Evolutionary conservation across 2,797 vertebrate species (phyloP).

Genomic region (Phoxinus dragarum): DNA sequence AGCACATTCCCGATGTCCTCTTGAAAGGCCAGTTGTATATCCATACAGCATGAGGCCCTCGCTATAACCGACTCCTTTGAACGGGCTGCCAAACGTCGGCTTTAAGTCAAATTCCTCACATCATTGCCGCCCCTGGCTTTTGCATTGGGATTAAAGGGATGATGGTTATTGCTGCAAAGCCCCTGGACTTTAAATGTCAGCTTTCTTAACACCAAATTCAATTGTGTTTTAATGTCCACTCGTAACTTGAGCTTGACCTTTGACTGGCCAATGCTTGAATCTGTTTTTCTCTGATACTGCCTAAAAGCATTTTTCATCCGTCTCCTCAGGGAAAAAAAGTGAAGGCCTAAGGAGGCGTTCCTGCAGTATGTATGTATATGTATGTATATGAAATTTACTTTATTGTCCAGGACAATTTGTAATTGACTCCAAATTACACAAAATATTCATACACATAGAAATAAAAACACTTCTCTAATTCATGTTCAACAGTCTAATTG

Average conservation of each 20-base stretch:
- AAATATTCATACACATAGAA: no score
- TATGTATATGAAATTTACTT: no score
- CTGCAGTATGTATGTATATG: background rate
- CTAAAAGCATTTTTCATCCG: background rate
- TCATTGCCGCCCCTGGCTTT: slow-evolving; percentile 28
- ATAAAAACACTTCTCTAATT: no score
- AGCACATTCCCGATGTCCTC: slow-evolving; percentile 11
- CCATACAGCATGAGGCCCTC: slow-evolving; percentile 13
- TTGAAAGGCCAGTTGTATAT: slow-evolving; percentile 27
- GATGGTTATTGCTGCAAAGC: slow-evolving; percentile 38
- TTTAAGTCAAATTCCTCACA: slow-evolving; percentile 44
- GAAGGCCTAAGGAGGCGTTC: background rate
- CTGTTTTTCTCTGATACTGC: background rate
- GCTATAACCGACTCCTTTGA: slow-evolving; percentile 39
- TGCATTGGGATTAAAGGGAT: slow-evolving; percentile 27
- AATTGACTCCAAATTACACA: no score
- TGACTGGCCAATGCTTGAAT: slow-evolving; percentile 10
- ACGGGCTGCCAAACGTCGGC: slow-evolving; percentile 44
- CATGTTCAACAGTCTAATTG: no score
- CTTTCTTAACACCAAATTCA: slow-evolving; percentile 36
- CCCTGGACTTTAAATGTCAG: slow-evolving; percentile 43
- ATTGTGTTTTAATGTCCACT: slow-evolving; percentile 40
- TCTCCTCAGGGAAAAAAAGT: background rate
- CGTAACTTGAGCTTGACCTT: slow-evolving; percentile 41
- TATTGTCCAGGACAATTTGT: no score